Evolutionary conservation across 2,888 invertebrate species (phyloP).

Genomic region (Drepana falcataria): DNA sequence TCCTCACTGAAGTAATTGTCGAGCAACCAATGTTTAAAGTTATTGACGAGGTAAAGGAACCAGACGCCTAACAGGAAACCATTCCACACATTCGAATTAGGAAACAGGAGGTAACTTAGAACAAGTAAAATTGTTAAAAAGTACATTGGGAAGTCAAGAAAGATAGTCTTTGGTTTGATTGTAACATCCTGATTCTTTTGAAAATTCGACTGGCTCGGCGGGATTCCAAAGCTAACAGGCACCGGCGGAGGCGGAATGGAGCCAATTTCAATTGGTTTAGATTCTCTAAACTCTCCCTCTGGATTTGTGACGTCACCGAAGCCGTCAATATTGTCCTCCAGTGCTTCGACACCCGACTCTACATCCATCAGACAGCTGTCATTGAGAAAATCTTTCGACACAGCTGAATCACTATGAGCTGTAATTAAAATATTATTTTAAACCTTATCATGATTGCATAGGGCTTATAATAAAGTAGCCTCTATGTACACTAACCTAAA

Average conservation of each 20-base stretch:
- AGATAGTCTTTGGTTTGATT: slow-evolving; percentile 35
- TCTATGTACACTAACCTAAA: slow-evolving; percentile 44
- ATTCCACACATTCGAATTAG: slow-evolving; percentile 59
- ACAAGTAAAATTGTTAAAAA: slow-evolving; percentile 56
- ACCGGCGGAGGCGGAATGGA: slow-evolving; percentile 21
- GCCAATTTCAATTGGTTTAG: slow-evolving; percentile 18
- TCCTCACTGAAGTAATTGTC: slow-evolving; percentile 65
- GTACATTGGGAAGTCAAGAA: slow-evolving; percentile 58
- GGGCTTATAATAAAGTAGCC: neutral
- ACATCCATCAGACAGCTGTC: slow-evolving; percentile 58
- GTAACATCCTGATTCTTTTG: slow-evolving; percentile 14
- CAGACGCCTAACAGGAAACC: slow-evolving; percentile 70
- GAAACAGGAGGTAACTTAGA: slow-evolving; percentile 54
- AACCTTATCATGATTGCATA: neutral
- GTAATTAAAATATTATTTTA: slow-evolving; percentile 8
- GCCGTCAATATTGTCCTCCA: slow-evolving; percentile 65
- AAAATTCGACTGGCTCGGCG: slow-evolving; percentile 51
- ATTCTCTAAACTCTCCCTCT: neutral
- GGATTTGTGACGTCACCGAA: slow-evolving; percentile 44
- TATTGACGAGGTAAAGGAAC: slow-evolving; percentile 53
- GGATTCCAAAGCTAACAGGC: slow-evolving; percentile 40
- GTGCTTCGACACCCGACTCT: slow-evolving; percentile 73
- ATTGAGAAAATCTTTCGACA: slow-evolving; percentile 37
- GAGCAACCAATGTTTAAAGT: slow-evolving; percentile 55
- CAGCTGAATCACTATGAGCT: slow-evolving; percentile 48